Base-by-base conservation (phyloP, 2,797 vertebrate species). In the Scomberomorus guttatus region DNA sequence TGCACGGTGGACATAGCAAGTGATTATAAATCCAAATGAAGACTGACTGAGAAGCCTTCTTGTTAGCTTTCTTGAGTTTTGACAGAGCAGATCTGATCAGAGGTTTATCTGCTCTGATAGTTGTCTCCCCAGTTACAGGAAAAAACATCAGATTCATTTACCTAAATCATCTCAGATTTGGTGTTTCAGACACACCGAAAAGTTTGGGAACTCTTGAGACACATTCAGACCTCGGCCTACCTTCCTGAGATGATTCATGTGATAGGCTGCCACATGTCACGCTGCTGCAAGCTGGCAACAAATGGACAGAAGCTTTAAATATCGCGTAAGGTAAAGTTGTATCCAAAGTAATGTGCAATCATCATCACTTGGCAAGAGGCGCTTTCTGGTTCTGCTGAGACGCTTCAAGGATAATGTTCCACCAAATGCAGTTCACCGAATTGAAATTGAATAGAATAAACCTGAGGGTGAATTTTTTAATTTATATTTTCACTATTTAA, bases 231-330 rank as follows among this genome's bases (percentile, higher is more conserved):
- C 82, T 67, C 71, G 56, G 46, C 58, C 70, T 29, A 11, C 69
- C 61, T 58, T 18, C 27, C 37, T 20, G 51, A 37, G 10, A 20
- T 62, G 72, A 85, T 81, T 79, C 50, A 54, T 77, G 37, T 85
- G 76, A 87, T 87, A 88, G 65, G 22, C 22, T 52, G 69, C 44
- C 85, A 71, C 87, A 83, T 81, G 90, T 64, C 79, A 70, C 77
- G 22, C 46, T 18, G 44, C 82, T 73, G 76, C 67, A 34, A 54
- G 67, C 75, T 63, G 62, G 54, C 34, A 80, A 59, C 74, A 78
- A 72, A 77, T 42, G 73, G 24, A 56, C 62, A 70, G 61, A 1
- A 8, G 82, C 80, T 83, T 76, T 70, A 59, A 63, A 79, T 65
- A 72, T 83, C 69, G 18, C 9, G 67, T 79, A 20, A 61, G 65